phyloP scores from a whole-genome alignment of 37 sponge, comb jelly and placozoan species.

The Corticium candelabrum region DNA sequence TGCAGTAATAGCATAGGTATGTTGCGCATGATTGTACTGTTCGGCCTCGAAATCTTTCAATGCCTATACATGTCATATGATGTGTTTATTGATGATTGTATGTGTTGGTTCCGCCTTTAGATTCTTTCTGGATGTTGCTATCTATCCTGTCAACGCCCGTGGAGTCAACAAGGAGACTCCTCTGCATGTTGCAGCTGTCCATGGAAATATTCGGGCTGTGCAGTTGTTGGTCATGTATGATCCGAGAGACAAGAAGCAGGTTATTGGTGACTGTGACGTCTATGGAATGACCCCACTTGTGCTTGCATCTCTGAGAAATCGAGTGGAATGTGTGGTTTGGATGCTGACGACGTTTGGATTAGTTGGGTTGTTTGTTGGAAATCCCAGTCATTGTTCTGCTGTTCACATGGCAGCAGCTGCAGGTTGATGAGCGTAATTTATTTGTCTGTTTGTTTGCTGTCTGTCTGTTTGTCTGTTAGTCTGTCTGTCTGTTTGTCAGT shows the following conservation, averaged over 20 bases:
- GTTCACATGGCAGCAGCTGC: neutral
- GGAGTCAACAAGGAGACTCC: neutral
- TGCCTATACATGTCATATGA: too few relatives aligned
- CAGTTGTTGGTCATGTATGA: neutral
- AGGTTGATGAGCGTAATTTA: too few relatives aligned
- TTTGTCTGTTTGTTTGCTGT: too few relatives aligned
- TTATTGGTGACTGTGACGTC: neutral
- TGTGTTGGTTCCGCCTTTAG: too few relatives aligned
- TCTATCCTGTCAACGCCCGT: neutral
- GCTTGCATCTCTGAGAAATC: constrained; percentile 1
- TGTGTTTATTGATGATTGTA: too few relatives aligned
- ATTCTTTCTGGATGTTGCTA: neutral
- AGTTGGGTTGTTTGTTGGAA: neutral
- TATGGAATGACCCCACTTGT: neutral
- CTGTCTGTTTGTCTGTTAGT: too few relatives aligned
- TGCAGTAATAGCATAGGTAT: too few relatives aligned
- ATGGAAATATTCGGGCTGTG: neutral
- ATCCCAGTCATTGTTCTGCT: neutral
- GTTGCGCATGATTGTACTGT: too few relatives aligned
- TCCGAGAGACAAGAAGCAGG: neutral
- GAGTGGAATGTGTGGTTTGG: neutral
- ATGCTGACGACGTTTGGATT: neutral
- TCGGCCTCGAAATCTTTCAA: too few relatives aligned
- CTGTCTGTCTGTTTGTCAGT: too few relatives aligned
- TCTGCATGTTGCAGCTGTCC: neutral